Conservation (phyloP, 2,888 invertebrate genomes). For the Aleiodes alternator region DNA sequence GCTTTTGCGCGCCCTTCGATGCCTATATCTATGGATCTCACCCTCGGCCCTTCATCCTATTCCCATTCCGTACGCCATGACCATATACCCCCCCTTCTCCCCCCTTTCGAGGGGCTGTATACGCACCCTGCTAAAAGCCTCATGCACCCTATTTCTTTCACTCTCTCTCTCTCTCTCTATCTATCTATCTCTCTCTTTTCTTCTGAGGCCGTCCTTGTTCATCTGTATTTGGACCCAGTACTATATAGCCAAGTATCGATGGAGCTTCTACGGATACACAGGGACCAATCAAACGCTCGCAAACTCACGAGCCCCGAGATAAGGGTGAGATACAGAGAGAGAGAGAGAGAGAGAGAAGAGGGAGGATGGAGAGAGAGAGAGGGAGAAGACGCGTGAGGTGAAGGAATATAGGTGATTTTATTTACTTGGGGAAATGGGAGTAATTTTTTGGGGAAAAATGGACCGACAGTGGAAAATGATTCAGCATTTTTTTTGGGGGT, state of each 20-base stretch:
- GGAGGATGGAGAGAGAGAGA: not conserved
- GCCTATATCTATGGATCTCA: conserved; percentile 48
- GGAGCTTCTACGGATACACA: conserved; percentile 25
- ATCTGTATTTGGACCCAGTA: conserved; percentile 11
- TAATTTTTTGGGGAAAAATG: not conserved
- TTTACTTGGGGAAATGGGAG: not conserved
- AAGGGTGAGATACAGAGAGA: conserved; percentile 12
- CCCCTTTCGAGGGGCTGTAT: conserved; percentile 11
- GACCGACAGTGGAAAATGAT: too few relatives aligned
- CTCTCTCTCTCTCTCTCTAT: conserved; percentile 5
- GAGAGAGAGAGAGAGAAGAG: not conserved
- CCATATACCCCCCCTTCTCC: conserved; percentile 23
- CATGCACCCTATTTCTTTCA: conserved; percentile 44
- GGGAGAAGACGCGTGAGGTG: not conserved
- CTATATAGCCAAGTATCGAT: conserved; percentile 16
- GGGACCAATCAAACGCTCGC: conserved; percentile 19
- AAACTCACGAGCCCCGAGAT: conserved; percentile 1
- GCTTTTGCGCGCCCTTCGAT: conserved; percentile 52
- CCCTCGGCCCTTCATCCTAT: conserved; percentile 44
- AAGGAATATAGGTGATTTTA: conserved; percentile 21
- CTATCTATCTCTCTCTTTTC: not conserved
- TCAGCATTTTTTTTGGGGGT: too few relatives aligned
- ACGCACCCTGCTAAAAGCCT: conserved; percentile 42
- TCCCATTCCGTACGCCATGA: not conserved
- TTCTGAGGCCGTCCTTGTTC: conserved; percentile 33